Conservation (phyloP, 2,888 invertebrate species). For the Shargacucullia verbasci region DNA sequence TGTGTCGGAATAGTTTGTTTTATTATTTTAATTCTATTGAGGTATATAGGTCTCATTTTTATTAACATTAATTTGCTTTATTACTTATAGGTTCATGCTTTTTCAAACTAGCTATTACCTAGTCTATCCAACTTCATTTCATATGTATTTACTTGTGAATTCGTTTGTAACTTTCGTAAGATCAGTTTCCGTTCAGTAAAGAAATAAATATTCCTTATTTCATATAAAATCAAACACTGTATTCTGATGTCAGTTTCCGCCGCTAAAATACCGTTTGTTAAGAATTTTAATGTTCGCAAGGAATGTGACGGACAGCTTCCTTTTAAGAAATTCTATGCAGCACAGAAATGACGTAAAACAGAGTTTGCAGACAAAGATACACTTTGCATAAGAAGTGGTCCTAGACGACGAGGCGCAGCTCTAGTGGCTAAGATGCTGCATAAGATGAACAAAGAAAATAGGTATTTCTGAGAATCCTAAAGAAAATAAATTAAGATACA, state of each 20-base stretch:
- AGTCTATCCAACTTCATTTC: no score
- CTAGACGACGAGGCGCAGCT: constrained; percentile 29
- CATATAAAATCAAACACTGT: constrained; percentile 16
- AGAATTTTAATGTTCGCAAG: constrained; percentile 32
- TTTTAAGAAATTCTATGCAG: constrained; percentile 41
- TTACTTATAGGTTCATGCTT: constrained; percentile 18
- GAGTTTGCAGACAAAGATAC: constrained; percentile 44
- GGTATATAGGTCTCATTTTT: constrained; percentile 30
- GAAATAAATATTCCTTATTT: constrained; percentile 28
- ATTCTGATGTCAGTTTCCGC: constrained; percentile 30
- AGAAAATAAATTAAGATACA: no score
- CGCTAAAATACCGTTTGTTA: constrained; percentile 36
- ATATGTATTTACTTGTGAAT: no score
- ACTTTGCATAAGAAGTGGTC: constrained; percentile 51
- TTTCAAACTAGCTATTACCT: constrained; percentile 12
- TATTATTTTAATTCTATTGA: constrained; percentile 48
- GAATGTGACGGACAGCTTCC: constrained; percentile 51
- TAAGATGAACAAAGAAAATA: background rate
- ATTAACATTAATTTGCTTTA: constrained; percentile 29
- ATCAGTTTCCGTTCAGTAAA: constrained; percentile 15
- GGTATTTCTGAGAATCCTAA: background rate
- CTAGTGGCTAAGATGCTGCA: constrained; percentile 33
- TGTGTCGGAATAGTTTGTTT: constrained; percentile 54
- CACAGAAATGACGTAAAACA: constrained; percentile 47
- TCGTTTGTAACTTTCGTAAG: background rate